A percentile compares a stretch with the other conserved stretches of the same genome.
These are phyloP conservation scores for Netelia fuscicornis DNA, from an alignment of 2,888 invertebrate genomes.

Conservation along the genomic window DNA sequence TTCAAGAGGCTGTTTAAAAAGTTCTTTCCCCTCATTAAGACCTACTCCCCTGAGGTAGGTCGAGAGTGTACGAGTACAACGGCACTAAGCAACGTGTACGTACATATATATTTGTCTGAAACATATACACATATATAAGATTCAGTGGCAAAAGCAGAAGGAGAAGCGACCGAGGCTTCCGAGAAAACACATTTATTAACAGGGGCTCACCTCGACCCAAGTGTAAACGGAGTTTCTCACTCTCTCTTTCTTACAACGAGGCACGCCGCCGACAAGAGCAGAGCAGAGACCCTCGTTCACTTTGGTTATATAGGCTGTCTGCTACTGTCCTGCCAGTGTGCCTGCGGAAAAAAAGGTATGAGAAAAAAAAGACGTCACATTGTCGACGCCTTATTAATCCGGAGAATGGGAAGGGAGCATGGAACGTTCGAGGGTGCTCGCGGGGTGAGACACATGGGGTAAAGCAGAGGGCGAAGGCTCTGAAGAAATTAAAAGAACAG, in stretches of 20 bases:
- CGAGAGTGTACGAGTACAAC: conserved; percentile 71
- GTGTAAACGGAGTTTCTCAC: conserved; percentile 59
- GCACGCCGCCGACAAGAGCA: conserved; percentile 69
- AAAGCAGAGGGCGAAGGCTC: conserved; percentile 73
- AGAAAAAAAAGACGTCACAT: conserved; percentile 82
- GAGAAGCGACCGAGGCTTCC: conserved; percentile 60
- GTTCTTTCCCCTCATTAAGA: conserved; percentile 81
- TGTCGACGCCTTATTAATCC: conserved; percentile 84
- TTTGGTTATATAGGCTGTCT: conserved; percentile 77
- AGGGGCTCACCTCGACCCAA: conserved; percentile 71
- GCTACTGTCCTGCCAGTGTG: conserved; percentile 74
- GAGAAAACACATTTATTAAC: conserved; percentile 82
- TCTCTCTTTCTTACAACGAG: conserved; percentile 29
- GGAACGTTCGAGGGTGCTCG: conserved; percentile 39
- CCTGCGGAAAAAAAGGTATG: conserved; percentile 63
- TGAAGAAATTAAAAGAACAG: conserved; percentile 85
- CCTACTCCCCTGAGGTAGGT: conserved; percentile 77
- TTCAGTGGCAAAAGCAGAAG: conserved; percentile 36
- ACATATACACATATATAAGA: conserved; percentile 15
- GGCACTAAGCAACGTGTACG: conserved; percentile 44
- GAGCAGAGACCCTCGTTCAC: conserved; percentile 79
- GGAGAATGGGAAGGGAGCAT: conserved; percentile 71
- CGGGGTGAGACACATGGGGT: conserved; percentile 23
- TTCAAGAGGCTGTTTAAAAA: conserved; percentile 77
- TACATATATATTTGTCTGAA: conserved; percentile 50